These are phyloP conservation scores for Tethya wilhelma DNA, from an alignment of 37 sponge, comb jelly and placozoan genomes.

Conservation along the genomic window DNA sequence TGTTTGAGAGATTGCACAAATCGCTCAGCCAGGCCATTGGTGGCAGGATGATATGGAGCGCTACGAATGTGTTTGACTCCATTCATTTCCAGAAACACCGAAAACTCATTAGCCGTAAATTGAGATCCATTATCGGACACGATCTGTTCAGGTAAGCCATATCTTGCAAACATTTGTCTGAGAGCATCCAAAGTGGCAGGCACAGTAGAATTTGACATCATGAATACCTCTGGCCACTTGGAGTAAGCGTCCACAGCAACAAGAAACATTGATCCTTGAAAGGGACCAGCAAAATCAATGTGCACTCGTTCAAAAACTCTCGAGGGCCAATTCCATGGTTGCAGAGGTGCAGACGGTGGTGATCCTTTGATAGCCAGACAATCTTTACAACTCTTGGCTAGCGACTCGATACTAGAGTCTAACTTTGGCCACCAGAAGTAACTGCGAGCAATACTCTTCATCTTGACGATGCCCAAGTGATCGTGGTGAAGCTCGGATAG, in stretches of 20 bases:
- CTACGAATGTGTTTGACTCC: too few species aligned
- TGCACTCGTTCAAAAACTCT: constrained; percentile 28
- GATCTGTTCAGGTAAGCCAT: too few species aligned
- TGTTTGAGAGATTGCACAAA: constrained; percentile 51
- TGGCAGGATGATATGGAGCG: too few species aligned
- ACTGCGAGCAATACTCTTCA: not conserved
- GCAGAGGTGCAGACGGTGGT: constrained; percentile 14
- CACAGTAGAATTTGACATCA: too few species aligned
- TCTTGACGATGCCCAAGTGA: not conserved
- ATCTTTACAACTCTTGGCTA: too few species aligned
- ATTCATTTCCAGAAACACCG: too few species aligned
- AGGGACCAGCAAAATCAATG: constrained; percentile 9
- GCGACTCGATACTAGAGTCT: not conserved
- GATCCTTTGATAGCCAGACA: not conserved
- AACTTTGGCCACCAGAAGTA: not conserved
- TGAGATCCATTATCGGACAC: too few species aligned
- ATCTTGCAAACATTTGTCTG: too few species aligned
- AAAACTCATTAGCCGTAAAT: too few species aligned
- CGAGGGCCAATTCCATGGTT: constrained; percentile 16
- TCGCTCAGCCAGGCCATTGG: constrained; percentile 47
- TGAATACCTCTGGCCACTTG: too few species aligned
- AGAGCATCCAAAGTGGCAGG: too few species aligned
- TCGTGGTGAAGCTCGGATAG: constrained; percentile 1
- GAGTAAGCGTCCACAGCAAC: too few species aligned
- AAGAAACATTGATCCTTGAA: not conserved